Conservation (phyloP, 1,140 invertebrate genomes). For the Neodiprion fabricii region DNA sequence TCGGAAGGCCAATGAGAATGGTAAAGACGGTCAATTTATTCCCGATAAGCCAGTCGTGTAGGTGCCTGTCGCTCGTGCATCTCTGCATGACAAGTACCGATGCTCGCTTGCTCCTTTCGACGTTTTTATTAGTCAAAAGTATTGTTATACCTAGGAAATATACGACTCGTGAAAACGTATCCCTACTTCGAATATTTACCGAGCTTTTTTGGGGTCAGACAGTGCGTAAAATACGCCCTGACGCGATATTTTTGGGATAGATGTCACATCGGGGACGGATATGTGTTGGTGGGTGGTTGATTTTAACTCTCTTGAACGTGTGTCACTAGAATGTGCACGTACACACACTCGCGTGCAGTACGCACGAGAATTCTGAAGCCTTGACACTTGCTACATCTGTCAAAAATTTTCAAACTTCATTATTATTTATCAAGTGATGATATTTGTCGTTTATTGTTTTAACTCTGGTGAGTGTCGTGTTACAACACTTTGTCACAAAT, state of each 20-base stretch:
- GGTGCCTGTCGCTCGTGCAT: constrained; percentile 37
- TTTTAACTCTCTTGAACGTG: neutral
- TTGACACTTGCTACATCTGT: constrained; percentile 7
- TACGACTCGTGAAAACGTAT: neutral
- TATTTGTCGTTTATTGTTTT: neutral
- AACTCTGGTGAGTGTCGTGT: too few species aligned
- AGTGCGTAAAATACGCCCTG: constrained; percentile 33
- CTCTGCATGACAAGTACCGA: constrained; percentile 40
- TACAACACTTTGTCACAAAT: too few species aligned
- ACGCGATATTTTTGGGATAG: constrained; percentile 52
- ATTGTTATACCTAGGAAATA: neutral
- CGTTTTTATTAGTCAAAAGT: constrained; percentile 38
- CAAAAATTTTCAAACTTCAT: neutral
- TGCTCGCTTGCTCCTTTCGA: constrained; percentile 8
- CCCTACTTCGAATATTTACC: too few species aligned
- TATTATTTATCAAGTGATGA: neutral
- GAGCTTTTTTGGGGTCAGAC: neutral
- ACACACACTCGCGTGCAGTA: neutral
- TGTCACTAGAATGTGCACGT: neutral
- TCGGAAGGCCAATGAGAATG: neutral
- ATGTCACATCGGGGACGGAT: constrained; percentile 44
- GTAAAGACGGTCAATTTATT: neutral
- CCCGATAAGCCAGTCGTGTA: constrained; percentile 9
- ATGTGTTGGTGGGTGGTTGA: constrained; percentile 26
- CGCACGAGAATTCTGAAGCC: neutral